Percentiles rank a stretch among this genome's conserved stretches.
phyloP scores from a whole-genome alignment of 2,888 invertebrate genomes.

The Lasioglossum figueresi region DNA sequence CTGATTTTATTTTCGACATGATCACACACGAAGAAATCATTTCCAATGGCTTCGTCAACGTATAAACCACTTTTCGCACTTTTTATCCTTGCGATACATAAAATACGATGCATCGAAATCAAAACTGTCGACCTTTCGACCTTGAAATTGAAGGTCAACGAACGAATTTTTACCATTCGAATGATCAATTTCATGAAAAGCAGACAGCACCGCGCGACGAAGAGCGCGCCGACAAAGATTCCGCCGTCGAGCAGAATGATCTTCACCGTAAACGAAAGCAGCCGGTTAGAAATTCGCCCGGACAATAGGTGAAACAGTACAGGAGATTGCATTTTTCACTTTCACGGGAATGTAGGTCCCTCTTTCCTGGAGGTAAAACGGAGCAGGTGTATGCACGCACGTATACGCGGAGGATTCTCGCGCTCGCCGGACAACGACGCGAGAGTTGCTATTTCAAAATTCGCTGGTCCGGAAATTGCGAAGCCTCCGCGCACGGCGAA shows the following conservation, averaged over 20 bases:
- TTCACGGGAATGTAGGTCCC: constrained; percentile 29
- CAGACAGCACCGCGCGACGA: neutral
- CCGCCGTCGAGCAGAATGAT: neutral
- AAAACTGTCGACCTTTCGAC: no score
- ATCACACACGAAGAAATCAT: no score
- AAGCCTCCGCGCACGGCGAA: constrained; percentile 28
- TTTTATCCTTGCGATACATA: no score
- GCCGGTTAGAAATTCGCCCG: constrained; percentile 10
- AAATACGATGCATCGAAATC: no score
- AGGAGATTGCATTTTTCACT: constrained; percentile 25
- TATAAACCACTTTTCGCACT: no score
- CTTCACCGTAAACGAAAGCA: neutral
- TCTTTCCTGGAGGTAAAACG: constrained; percentile 2
- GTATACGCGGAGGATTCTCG: neutral
- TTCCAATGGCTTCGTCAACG: no score
- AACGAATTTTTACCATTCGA: no score
- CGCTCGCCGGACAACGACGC: neutral
- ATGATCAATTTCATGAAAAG: neutral
- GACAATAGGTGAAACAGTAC: constrained; percentile 21
- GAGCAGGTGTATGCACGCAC: neutral
- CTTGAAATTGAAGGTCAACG: no score
- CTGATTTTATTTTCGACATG: no score
- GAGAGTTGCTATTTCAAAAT: constrained; percentile 49
- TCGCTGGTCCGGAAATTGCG: constrained; percentile 47
- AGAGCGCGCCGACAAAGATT: neutral